Base-by-base conservation (phyloP, 2,797 vertebrate species). In the Sylvilagus floridanus region DNA sequence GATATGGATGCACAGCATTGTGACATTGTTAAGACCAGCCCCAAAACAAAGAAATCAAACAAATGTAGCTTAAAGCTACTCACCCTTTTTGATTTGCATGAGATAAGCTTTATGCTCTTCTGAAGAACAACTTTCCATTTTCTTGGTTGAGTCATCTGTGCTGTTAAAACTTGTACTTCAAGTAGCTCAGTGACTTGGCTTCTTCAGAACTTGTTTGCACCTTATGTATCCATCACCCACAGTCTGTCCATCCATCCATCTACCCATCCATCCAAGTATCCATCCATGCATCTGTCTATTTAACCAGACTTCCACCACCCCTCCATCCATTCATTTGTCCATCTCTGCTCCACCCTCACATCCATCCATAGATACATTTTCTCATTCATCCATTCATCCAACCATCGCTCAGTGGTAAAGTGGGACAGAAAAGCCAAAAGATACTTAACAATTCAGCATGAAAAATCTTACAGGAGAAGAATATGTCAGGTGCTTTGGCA, bases 141-240 rank as follows among this genome's bases (percentile, higher is more conserved):
- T 66, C 30, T 66, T 81, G 30, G 63, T n/a, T 85, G 81, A 85
- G 68, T 79, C 62, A 85, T 42, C 47, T 57, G 13, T 54, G n/a
- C 22, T 50, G 73, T 81, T 93, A 76, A 88, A 81, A 76, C 28
- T 86, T 90, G 42, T 68, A 21, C 12, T 85, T 78, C n/a, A 71
- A 71, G 54, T 78, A 54, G 88, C 14, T 84, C 87, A 94, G 28
- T 57, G 32, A 28, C 65, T 84, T 94, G 65, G 54, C 65, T 90
- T 63, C 73, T 85, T 71, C 66, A 63, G 65, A 85, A 78, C 42
- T 22, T 71, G 72, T 79, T 32, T 94, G 28, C 30, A 52, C 65
- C 37, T 62, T 79, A 35, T 78, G 5, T 35, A 4, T 78, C 35
- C 60, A 81, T 88, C 37, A n/a, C 60, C 14, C 21, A 11, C 16